Evolutionary conservation across 2,888 invertebrate genomes (phyloP), one percentile per base, ranked within the genome.

Genomic region (Tribolium freemani): DNA sequence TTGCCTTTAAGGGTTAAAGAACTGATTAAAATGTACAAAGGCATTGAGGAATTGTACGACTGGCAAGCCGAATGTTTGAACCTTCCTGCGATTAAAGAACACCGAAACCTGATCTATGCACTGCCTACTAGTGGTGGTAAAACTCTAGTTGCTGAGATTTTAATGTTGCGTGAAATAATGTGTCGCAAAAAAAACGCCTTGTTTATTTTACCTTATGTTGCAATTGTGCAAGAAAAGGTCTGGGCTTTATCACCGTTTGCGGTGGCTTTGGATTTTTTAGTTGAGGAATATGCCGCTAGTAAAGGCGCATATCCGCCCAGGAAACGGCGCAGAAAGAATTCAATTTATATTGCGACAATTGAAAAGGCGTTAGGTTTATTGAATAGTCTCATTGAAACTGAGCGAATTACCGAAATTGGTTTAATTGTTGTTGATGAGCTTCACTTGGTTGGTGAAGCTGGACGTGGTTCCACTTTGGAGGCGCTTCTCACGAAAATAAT

Each of bases 71-170:
- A 97, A 87, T 98, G 98, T 84, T 87, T 98, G 3, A 91, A 90
- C 72, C 88, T 96, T 44, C 89, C 91, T n/a, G 93, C 95, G 1
- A 88, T 97, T 20, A 87, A 89, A 71, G 86, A 90, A 8, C 90
- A 93, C 46, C 89, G 88, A 75, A 99, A 99, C 88, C 88, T 98
- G 50, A 93, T 99, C 72, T 96, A 98, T 83, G 95, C 96, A 0
- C 86, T 98, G 48, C 98, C 99, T 0, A 99, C 98, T 0, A 97
- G 98, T 83, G 98, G 98, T 0, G 99, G 98, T 0, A 99, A 99
- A 88, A 99, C 99, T 0, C 88, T 99, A 26, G 97, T 99, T 8
- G 98, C 99, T 0, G 99, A 99, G 87, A 94, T 99, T 72, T 88
- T 99, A 56, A 96, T 99, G 89, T 87, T 98, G 11, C 89, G 93